Evolutionary conservation across 2,113 vertebrate genomes (phyloP).

Genomic region (Cettia cetti): DNA sequence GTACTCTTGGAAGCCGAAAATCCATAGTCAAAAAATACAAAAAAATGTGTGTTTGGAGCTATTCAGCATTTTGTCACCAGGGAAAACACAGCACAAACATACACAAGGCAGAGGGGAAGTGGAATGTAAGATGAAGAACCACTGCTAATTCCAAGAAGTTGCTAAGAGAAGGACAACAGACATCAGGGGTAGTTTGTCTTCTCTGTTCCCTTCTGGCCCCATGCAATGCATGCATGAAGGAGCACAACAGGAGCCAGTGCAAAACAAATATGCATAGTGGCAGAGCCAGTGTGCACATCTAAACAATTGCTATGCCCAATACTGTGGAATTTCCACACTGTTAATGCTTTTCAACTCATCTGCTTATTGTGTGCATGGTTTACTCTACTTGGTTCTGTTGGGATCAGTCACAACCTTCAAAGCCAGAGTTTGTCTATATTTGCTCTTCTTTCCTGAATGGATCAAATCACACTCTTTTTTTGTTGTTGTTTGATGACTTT

Average conservation of each 20-base stretch:
- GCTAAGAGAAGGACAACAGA: not conserved
- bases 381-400: slow-evolving; percentile 1
- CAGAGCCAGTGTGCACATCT: slow-evolving; percentile 18
- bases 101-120: not conserved
- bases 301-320: slow-evolving; percentile 37
- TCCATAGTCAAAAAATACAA: not conserved
- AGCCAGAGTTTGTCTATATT: slow-evolving; percentile 39
- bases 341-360: slow-evolving; percentile 34
- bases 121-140: not conserved
- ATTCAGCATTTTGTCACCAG: not conserved
- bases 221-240: not conserved
- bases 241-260: not conserved
- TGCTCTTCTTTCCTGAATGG: slow-evolving; percentile 18
- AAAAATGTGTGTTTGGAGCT: not conserved
- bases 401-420: slow-evolving; percentile 29
- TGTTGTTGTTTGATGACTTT: not conserved
- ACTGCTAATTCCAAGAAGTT: not conserved
- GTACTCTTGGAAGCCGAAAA: slow-evolving; percentile 3
- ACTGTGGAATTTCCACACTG: slow-evolving; percentile 41
- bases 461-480: slow-evolving; percentile 12
- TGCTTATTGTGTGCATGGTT: slow-evolving; percentile 16
- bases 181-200: not conserved
- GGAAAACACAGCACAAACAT: not conserved
- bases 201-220: not conserved
- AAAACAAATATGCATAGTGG: slow-evolving; percentile 49